phyloP scores from a whole-genome alignment of 2,888 invertebrate species.

The Chymomyza amoena region DNA sequence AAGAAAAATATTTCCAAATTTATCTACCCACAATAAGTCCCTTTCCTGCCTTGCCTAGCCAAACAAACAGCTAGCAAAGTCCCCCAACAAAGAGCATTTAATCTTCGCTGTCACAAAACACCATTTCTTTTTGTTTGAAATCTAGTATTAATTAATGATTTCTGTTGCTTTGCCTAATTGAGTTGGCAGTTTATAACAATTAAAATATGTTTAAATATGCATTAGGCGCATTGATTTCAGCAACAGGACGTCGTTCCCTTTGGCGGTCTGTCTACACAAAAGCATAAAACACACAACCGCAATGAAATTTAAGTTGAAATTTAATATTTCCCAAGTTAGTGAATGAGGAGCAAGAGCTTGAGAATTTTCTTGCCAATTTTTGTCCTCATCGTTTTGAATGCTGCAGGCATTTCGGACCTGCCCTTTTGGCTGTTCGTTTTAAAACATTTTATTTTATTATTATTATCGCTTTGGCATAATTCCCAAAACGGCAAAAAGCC shows the following conservation, averaged over 20 bases:
- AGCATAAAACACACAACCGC: conserved; percentile 9
- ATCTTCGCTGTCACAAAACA: neutral
- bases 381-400: neutral
- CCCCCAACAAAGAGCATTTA: neutral
- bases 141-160: conserved; percentile 45
- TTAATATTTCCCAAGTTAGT: conserved; percentile 15
- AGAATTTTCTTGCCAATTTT: neutral
- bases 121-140: conserved; percentile 34
- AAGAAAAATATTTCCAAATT: too few species aligned
- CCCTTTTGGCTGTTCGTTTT: conserved; percentile 10
- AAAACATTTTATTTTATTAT: conserved; percentile 55
- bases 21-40: too few species aligned
- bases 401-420: conserved; percentile 11
- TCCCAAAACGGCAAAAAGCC: conserved; percentile 56
- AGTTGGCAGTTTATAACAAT: conserved; percentile 5
- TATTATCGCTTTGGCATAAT: conserved; percentile 68
- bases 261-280: conserved; percentile 16
- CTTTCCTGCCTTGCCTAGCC: too few species aligned
- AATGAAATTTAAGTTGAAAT: conserved; percentile 30
- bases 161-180: neutral
- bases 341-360: neutral
- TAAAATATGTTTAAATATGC: conserved; percentile 2
- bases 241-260: conserved; percentile 38
- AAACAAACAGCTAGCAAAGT: too few species aligned
- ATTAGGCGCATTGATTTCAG: conserved; percentile 19